Base-by-base conservation (phyloP, 2,113 vertebrate species). In the Pachyramphus minor region DNA sequence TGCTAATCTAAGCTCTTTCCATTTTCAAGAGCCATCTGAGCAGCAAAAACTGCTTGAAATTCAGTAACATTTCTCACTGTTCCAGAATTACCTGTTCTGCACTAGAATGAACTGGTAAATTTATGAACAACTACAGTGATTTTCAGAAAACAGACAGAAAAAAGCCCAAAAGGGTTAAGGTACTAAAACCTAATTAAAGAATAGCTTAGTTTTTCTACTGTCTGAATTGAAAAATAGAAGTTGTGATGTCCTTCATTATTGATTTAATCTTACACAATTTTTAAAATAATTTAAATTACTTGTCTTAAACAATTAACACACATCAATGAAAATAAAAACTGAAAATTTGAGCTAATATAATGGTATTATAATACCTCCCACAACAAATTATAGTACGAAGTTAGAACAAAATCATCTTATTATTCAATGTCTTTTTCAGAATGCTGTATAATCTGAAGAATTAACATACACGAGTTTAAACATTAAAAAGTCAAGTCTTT, bases 61-160 rank as follows among this genome's bases (percentile, higher is more conserved):
- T 98, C 98, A 97, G 97, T 95, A 98, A 97, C 89, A 94, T 97
- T 97, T 98, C 97, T 98, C 97, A 98, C 97, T 98, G 97, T 96
- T 98, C 93, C 95, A 98, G 97, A 98, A 98, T 98, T 95, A 98
- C 97, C 98, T 97, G 98, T 98, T 98, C 98, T 88, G 87, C 97
- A 98, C 97, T 97, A 98, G 95, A 98, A 97, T 97, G 98, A 98
- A 97, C 95, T 93, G 97, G 95, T 98, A 97, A 98, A 98, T 98
- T 98, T 98, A 98, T 97, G 98, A 98, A 98, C 97, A 98, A 98
- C 97, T 97, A 97, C 91, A 96, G 79, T 85, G 93, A 67, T 97
- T 97, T 98, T 98, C 96, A 97, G 96, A 98, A 98, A 74, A 96
- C 31, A 85, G 79, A 93, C 11, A 44, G 75, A 82, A 96, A 93